Evolutionary conservation across 2,113 vertebrate species (phyloP), one percentile per base, ranked within the genome.

Genomic region (Prinia subflava): DNA sequence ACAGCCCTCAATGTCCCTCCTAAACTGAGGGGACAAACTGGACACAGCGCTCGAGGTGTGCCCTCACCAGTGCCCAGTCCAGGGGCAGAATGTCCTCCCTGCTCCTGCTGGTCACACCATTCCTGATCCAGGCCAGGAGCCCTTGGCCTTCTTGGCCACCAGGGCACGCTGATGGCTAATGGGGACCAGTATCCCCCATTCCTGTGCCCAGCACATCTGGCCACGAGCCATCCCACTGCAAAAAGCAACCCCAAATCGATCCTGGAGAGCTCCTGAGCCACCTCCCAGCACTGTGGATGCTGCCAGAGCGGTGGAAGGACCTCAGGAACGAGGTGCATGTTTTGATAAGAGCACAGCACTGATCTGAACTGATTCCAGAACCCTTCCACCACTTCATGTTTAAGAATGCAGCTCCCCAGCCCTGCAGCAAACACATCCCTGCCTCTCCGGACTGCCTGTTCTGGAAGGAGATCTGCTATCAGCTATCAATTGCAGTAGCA

Each of bases 401-500:
- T 79, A 7, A 74, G 90, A 13, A 41, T 2, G 65, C 69, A 89
- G 82, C 68, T 76, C 60, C 69, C 70, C 83, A 75, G 71, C 41
- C 68, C 85, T 41, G 68, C 17, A 89, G 76, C 94, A 90, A 92
- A 67, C 28, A 39, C 74, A 62, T 41, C 60, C 60, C 70, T 87
- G 87, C 86, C 83, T 83, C 57, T 81, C 87, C 13, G 84, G 47
- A 55, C 92, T 71, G 94, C 91, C 88, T 95, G 73, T 53, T 88
- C 89, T 90, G 69, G 55, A 89, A 95, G 92, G 90, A 94, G 87
- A 94, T 87, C 62, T 80, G 92, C 63, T 96, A 90, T 89, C 94
- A 96, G 94, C 95, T 96, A 96, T 97, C 96, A 96, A 94, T 95
- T 95, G 95, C 92, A 86, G 77, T 39, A 94, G 94, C 92, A 94